Evolutionary conservation across 2,888 invertebrate genomes (phyloP), one percentile per base, ranked within the genome.

Genomic region (Xestia c-nigrum): DNA sequence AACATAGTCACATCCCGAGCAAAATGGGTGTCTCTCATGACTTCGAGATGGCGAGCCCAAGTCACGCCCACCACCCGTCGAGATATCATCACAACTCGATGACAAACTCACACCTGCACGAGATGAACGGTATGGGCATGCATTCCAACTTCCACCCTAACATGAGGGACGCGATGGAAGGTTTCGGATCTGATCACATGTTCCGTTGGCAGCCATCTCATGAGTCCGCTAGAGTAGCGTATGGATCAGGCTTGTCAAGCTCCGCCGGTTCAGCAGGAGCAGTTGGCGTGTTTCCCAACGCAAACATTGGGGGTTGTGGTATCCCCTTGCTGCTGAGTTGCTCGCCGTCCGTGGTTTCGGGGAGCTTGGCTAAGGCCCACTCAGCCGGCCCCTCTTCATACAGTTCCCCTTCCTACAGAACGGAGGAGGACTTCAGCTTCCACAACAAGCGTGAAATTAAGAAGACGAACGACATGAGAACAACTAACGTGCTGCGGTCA

Each of bases 301-400:
- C 95, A n/a, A 94, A 94, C 72, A 88, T 92, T 16, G 94, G 94
- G n/a, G 90, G 93, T 31, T 96, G 96, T 76, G 95, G 93, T 14
- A 94, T 96, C 52, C 96, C 96, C 5, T 85, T 96, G 70, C 89
- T 96, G 47, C 87, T 97, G 63, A 96, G 96, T 87, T 97, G 96
- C 86, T 94, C 94, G 0, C 96, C 96, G 3, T 93, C 94, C 0
- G 94, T 96, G 12, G 94, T 94, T 1, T 91, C 94, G 16, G 96
- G 96, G 9, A 94, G 92, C 78, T 87, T 95, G 80, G 92, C 94
- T 10, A 95, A 95, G 79, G 65, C 93, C 2, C 92, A 93, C 24
- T 88, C 92, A 10, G 80, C 90, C 3, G 84, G 91, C 43, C 66
- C 65, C 24, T 67, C 80, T 3, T 78, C 85, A 19, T 93, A 93